Base-by-base conservation (phyloP, 1,140 invertebrate species). In the Daktulosphaira vitifoliae region DNA sequence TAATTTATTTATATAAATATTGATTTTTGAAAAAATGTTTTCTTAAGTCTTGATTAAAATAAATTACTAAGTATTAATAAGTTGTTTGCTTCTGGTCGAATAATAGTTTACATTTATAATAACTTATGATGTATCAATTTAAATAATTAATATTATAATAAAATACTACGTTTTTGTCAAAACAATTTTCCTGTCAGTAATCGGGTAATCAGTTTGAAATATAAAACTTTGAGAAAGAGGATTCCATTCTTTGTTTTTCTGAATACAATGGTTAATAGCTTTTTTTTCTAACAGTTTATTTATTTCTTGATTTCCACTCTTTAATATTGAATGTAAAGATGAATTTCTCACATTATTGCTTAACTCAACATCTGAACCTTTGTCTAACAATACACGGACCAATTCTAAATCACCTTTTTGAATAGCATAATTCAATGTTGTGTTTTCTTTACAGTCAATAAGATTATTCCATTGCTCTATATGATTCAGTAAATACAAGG, bases 221-320 rank as follows among this genome's bases (percentile, higher is more conserved):
- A 23, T 8, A 42, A 20, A 15, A 33, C 29, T 48, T 48, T 62
- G 26, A 20, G 26, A 29, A 33, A 16, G 26, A 46, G 11, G 11
- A 6, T 5, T 33, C 29, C 11, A 33, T 6, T n/a, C 20, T 6
- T 62, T n/a, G 13, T 62, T 22, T 15, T 46, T 62, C 4, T 2
- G 44, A 46, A 3, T 48, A 8, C 18, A 29, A 20, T 20, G 16
- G 13, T 46, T 33, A 20, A 25, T 62, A 22, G n/a, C 29, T 46
- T 44, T 62, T 9, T 62, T 48, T 11, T 46, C 16, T 56, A 56
- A 46, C 39, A 62, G 18, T 3, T 62, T 22, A 1, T 46, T 2
- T 29, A 62, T 62, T 62, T 62, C 56, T 16, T 20, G 25, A 48
- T 33, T 48, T n/a, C 42, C 56, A 62, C 20, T 62, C 26, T 33